Conservation (phyloP, 2,113 vertebrate genomes). For the Aix galericulata region DNA sequence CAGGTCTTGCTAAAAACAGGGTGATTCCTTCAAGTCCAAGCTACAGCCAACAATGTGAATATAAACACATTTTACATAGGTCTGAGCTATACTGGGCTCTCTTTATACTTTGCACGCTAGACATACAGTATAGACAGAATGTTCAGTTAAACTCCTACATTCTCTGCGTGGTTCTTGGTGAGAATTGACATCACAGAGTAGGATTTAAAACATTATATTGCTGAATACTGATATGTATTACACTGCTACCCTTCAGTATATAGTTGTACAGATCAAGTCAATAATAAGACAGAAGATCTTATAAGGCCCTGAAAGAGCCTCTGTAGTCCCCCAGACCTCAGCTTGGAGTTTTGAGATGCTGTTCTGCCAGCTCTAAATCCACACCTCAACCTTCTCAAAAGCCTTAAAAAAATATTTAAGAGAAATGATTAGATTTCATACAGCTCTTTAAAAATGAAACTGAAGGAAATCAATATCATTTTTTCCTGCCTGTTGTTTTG, state of each 20-base stretch:
- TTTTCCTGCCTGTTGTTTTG: background rate
- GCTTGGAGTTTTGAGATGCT: background rate
- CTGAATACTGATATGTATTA: background rate
- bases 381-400: background rate
- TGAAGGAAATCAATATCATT: background rate
- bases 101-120: background rate
- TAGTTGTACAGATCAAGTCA: background rate
- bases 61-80: background rate
- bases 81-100: background rate
- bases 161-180: background rate
- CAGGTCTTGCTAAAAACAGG: background rate
- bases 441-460: background rate
- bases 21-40: background rate
- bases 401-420: background rate
- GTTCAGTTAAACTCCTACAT: background rate
- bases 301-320: background rate
- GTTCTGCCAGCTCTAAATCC: background rate
- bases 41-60: background rate
- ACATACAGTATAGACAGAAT: background rate
- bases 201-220: background rate
- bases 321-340: background rate
- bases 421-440: background rate
- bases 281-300: background rate
- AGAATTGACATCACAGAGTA: rapidly evolving
- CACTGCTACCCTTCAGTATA: background rate